Evolutionary conservation across 2,113 vertebrate species (phyloP).

Genomic region (Proteles cristata): DNA sequence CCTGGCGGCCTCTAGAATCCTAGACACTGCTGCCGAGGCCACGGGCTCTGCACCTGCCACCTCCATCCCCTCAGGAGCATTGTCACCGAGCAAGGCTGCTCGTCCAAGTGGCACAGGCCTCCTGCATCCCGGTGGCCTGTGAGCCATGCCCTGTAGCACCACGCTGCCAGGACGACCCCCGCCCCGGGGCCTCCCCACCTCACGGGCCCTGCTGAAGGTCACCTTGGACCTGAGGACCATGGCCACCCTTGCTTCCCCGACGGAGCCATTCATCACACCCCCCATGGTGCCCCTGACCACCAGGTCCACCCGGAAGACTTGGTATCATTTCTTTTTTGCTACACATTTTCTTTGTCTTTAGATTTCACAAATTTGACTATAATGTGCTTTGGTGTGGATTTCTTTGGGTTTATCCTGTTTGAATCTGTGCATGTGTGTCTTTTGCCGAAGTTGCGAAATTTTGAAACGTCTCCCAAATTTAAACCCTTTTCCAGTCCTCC

Average conservation of each 20-base stretch:
- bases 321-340: not conserved
- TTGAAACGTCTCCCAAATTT: not conserved
- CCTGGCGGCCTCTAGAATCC: not conserved
- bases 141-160: not conserved
- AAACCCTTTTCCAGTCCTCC: not conserved
- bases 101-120: not conserved
- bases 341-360: not conserved
- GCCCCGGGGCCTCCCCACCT: not conserved
- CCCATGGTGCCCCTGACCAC: not conserved
- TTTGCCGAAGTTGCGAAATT: not conserved
- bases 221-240: not conserved
- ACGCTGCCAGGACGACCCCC: not conserved
- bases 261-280: not conserved
- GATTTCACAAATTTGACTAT: not conserved
- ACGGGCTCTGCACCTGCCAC: not conserved
- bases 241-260: not conserved
- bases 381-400: not conserved
- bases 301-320: not conserved
- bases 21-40: not conserved
- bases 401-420: not conserved
- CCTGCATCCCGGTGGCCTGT: not conserved
- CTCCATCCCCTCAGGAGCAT: not conserved
- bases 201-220: not conserved
- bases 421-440: not conserved
- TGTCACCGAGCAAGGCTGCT: not conserved